Conservation (phyloP, 1,140 invertebrate species). For the Euschistus heros region DNA sequence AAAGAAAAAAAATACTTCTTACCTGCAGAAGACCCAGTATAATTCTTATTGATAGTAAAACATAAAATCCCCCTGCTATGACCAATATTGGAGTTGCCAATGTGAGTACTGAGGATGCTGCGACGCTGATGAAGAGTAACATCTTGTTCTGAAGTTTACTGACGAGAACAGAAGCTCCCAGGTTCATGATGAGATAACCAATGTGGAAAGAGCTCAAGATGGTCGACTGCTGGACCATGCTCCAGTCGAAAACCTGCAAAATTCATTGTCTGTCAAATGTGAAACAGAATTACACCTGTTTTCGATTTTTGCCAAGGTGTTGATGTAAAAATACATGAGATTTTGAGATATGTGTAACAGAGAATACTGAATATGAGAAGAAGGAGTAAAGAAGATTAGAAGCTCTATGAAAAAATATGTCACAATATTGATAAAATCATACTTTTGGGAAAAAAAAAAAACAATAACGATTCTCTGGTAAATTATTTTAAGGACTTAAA, state of each 20-base stretch:
- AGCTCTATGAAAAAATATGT: no score
- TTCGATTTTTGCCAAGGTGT: no score
- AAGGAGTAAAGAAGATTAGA: no score
- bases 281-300: no score
- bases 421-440: no score
- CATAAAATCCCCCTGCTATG: conserved; percentile 8
- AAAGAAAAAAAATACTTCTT: neutral
- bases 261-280: no score
- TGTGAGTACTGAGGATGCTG: neutral
- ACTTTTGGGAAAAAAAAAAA: no score
- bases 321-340: no score
- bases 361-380: no score
- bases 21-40: conserved; percentile 7
- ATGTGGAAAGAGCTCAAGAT: conserved; percentile 7
- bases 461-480: no score
- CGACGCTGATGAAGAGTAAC: conserved; percentile 4
- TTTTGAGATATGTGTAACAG: no score
- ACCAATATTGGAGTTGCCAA: conserved; percentile 1
- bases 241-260: conserved; percentile 19
- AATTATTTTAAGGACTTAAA: no score
- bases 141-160: conserved; percentile 17
- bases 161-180: neutral
- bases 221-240: neutral
- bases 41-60: neutral
- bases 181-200: conserved; percentile 14